These are phyloP conservation scores for Zaprionus gabonicus DNA, from an alignment of 1,140 invertebrate species.

Conservation along the genomic window DNA sequence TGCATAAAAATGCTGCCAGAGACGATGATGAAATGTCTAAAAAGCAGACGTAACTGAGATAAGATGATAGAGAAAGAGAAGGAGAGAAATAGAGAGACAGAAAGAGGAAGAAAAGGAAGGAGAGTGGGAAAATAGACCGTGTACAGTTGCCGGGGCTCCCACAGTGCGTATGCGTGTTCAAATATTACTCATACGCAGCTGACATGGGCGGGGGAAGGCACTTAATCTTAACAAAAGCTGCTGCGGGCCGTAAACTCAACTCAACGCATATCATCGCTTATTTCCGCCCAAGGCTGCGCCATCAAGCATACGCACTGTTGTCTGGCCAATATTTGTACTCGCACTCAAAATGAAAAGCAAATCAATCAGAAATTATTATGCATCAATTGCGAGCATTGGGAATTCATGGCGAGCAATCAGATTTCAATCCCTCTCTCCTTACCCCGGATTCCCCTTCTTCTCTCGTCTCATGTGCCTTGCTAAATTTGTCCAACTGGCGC, in stretches of 20 bases:
- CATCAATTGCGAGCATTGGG: conserved; percentile 6
- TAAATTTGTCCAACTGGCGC: neutral
- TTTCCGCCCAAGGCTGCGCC: conserved; percentile 9
- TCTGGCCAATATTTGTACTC: conserved; percentile 15
- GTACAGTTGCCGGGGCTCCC: conserved; percentile 1
- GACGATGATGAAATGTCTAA: conserved; percentile 49
- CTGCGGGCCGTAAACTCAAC: conserved; percentile 24
- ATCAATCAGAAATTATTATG: conserved; percentile 11
- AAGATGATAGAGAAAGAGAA: neutral
- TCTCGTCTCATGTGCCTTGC: neutral
- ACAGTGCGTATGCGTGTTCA: conserved; percentile 31
- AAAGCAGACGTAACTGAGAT: conserved; percentile 8
- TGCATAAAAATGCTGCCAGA: conserved; percentile 21
- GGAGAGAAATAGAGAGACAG: neutral
- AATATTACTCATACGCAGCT: conserved; percentile 43
- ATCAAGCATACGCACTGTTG: conserved; percentile 57
- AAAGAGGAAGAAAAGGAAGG: neutral
- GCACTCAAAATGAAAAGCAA: neutral
- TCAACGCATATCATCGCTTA: conserved; percentile 15
- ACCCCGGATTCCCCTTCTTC: neutral
- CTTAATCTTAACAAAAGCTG: conserved; percentile 43
- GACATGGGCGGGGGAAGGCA: conserved; percentile 7
- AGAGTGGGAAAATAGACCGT: no score
- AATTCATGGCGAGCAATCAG: neutral
- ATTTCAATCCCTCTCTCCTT: neutral